Evolutionary conservation across 2,888 invertebrate species (phyloP), one percentile per base, ranked within the genome.

Genomic region (Cistogaster globosa): DNA sequence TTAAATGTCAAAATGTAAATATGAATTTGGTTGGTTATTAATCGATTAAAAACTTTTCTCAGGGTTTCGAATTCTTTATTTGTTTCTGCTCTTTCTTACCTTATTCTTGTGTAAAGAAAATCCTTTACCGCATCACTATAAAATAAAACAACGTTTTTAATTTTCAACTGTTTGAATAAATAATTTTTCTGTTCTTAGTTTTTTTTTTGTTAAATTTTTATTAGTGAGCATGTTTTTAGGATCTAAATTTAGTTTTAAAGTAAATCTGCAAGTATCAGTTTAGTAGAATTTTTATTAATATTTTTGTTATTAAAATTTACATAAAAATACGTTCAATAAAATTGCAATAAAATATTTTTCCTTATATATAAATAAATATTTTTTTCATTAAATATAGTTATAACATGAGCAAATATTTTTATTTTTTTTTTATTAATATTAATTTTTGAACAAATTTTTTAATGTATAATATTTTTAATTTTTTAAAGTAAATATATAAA

Each of bases 401-500:
- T 55, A 55, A 26, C 18, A 58, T 11, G 36, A 26, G 7, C 42
- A 60, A 60, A 32, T 45, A 58, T 38, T 22, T 60, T 5, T 42
- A n/a, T 42, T 53, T 53, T 71, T 55, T 42, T 53, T 53, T 71
- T 55, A 36, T 62, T 53, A 32, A 20, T 55, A 16, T 32, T n/a
- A 62, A 62, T 42, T 18, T 53, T 62, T 48, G 65, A 45, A 79
- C 22, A 60, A 53, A 60, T 20, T 11, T 62, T 55, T 48, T 36
- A 71, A 22, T 60, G 18, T 69, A 48, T 57, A 84, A 38, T 42
- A 68, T 51, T 57, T 55, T 45, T 22, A 60, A 38, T 75, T 42
- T 77, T 68, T 79, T 72, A 51, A 83, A 83, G 78, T 86, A 81
- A 81, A 75, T 83, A 80, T 85, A 84, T 79, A 83, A 80, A 84